A percentile compares a stretch with the other conserved stretches of the same genome.
Evolutionary conservation across 2,888 invertebrate genomes (phyloP).

Genomic region (Trachelus stipa): DNA sequence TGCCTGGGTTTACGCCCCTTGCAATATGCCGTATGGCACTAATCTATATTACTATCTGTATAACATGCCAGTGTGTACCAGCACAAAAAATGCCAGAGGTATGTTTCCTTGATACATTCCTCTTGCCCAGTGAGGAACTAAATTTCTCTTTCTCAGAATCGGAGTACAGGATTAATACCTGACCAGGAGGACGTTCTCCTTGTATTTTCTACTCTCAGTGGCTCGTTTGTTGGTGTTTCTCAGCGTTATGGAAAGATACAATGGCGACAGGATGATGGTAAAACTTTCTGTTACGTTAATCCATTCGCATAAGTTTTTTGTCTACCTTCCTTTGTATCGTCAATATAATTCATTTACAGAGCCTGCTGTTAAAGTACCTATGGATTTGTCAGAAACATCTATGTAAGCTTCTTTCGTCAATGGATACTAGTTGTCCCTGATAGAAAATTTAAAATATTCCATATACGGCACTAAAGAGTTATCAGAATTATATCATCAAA

Average conservation of each 20-base stretch:
- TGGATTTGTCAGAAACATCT: conserved; percentile 69
- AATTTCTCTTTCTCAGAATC: conserved; percentile 37
- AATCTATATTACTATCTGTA: conserved; percentile 22
- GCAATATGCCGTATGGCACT: conserved; percentile 18
- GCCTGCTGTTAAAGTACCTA: conserved; percentile 89
- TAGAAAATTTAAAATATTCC: conserved; percentile 18
- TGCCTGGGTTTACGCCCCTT: conserved; percentile 2
- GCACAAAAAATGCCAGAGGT: conserved; percentile 35
- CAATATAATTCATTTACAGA: conserved; percentile 71
- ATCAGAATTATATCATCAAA: background rate
- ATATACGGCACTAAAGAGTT: conserved; percentile 31
- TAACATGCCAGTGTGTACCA: conserved; percentile 7
- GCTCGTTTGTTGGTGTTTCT: conserved; percentile 91
- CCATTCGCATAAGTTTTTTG: conserved; percentile 14
- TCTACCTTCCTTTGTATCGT: conserved; percentile 1
- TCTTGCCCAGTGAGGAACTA: background rate
- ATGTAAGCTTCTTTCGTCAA: conserved; percentile 59
- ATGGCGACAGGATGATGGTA: conserved; percentile 94
- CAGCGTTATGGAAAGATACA: conserved; percentile 84
- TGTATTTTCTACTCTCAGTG: conserved; percentile 93
- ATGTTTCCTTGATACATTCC: background rate
- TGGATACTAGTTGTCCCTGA: background rate
- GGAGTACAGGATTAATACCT: conserved; percentile 55
- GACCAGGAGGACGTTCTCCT: conserved; percentile 67
- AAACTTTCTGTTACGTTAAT: conserved; percentile 29